Evolutionary conservation across 2,797 vertebrate genomes (phyloP).

Genomic region (Florisuga fusca): DNA sequence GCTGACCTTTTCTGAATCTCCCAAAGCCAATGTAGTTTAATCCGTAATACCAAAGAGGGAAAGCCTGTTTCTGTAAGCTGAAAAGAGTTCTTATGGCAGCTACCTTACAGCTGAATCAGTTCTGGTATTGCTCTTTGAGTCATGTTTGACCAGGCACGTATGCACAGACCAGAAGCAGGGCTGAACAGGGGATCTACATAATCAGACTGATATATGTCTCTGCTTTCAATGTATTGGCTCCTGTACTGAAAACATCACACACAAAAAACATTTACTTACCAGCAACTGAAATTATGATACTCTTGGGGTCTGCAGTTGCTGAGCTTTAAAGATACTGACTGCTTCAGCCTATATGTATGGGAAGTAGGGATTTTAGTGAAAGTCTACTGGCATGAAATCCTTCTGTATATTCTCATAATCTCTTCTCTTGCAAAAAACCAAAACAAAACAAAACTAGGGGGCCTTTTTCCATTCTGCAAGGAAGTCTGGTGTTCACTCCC

Average conservation of each 20-base stretch:
- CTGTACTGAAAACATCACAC: neutral
- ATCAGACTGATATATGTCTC: fast-evolving
- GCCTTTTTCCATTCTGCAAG: neutral
- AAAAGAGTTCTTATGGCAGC: slow-evolving; percentile 11
- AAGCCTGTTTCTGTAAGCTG: neutral
- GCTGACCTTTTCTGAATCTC: neutral
- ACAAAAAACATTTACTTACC: neutral
- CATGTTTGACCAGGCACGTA: neutral
- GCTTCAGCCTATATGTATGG: neutral
- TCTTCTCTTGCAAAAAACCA: neutral
- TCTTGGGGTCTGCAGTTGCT: neutral
- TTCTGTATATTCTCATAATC: neutral
- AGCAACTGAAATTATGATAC: neutral
- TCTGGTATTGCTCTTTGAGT: neutral
- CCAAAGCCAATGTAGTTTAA: neutral
- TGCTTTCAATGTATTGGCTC: neutral
- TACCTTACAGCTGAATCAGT: neutral
- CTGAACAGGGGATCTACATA: neutral
- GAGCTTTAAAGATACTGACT: neutral
- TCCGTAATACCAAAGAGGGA: slow-evolving; percentile 20
- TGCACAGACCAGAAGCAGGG: neutral
- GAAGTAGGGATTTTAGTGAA: neutral
- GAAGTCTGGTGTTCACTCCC: neutral
- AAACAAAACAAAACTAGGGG: neutral
- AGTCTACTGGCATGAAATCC: neutral